These are phyloP conservation scores for Hypselothyrea guttata DNA, from an alignment of 2,888 invertebrate species.

Conservation along the genomic window DNA sequence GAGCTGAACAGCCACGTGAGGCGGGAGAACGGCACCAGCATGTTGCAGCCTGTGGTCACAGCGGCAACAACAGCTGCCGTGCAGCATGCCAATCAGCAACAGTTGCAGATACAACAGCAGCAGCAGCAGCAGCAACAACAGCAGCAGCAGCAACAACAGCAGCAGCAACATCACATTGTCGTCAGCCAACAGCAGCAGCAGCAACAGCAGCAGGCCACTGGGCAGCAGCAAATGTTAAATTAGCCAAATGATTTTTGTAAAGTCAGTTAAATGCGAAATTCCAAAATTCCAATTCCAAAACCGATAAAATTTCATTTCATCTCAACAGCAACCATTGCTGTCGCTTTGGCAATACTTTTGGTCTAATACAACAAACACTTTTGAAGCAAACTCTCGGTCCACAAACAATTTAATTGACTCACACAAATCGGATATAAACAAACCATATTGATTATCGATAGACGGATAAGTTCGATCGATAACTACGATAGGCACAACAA, in stretches of 20 bases:
- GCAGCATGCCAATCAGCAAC: slow-evolving; percentile 82
- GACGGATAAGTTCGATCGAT: too few species aligned
- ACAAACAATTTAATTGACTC: slow-evolving; percentile 69
- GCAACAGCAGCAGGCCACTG: slow-evolving; percentile 67
- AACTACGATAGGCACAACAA: too few species aligned
- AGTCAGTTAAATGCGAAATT: slow-evolving; percentile 79
- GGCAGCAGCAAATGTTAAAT: slow-evolving; percentile 79
- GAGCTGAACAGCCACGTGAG: slow-evolving; percentile 83
- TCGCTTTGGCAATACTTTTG: slow-evolving; percentile 8
- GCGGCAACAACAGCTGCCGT: slow-evolving; percentile 75
- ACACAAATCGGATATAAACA: slow-evolving; percentile 64
- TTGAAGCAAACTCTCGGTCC: slow-evolving; percentile 67
- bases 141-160: slow-evolving; percentile 70
- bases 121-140: slow-evolving; percentile 69
- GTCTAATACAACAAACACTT: slow-evolving; percentile 24
- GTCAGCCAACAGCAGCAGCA: slow-evolving; percentile 74
- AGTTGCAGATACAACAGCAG: slow-evolving; percentile 83
- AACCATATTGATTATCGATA: slow-evolving; percentile 28
- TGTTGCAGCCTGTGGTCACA: slow-evolving; percentile 80
- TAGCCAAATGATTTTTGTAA: slow-evolving; percentile 82
- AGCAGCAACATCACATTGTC: slow-evolving; percentile 72
- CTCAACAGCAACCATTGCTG: slow-evolving; percentile 13
- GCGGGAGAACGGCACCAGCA: slow-evolving; percentile 80
- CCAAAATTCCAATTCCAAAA: slow-evolving; percentile 44
- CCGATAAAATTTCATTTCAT: slow-evolving; percentile 16